Evolutionary conservation across 2,888 invertebrate species (phyloP), one percentile per base, ranked within the genome.

Genomic region (Imbricaverruca yamaguchii): DNA sequence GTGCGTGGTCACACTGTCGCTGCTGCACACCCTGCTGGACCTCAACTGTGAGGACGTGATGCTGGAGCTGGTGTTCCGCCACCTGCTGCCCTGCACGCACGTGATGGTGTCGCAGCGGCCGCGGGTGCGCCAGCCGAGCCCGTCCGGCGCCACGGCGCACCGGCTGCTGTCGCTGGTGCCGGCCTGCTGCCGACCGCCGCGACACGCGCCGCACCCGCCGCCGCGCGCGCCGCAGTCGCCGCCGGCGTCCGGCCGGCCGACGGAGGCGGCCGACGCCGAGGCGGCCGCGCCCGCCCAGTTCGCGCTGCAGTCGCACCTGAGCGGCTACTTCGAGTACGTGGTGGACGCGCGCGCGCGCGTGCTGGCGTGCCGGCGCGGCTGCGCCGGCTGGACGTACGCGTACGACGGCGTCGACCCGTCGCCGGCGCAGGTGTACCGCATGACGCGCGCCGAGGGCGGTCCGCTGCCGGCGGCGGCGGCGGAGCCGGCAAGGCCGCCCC

Each of bases 41-140:
- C 89, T 98, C 83, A 94, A 97, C 88, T 97, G 96, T 88, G 98
- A 98, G 88, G 98, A 98, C 87, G 92, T 98, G 79, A 95, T 98
- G 94, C 89, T 96, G 85, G 96, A 97, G 86, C 89, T 98, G 80
- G 91, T 96, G 80, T 92, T 95, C 86, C 94, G 94, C 86, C 92
- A 96, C 86, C 89, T 98, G 84, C 90, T 92, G 85, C 93, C 94
- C 0, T 93, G 93, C 85, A 91, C 92, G 25, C 94, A 94, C 87
- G 91, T 94, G 55, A 92, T 93, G 92, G 89, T 93, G 81, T 93
- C 93, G n/a, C 93, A 94, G 87, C 89, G 92, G 82, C 90, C 91
- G 84, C 90, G 92, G 74, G 80, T 91, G 92, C 6, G 88, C 94
- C 57, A 90, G 93, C 59, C 96, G 96, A 85, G 87, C 89, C 86